Conservation (phyloP, 2,797 vertebrate genomes). For the Poliocrania exsul region DNA sequence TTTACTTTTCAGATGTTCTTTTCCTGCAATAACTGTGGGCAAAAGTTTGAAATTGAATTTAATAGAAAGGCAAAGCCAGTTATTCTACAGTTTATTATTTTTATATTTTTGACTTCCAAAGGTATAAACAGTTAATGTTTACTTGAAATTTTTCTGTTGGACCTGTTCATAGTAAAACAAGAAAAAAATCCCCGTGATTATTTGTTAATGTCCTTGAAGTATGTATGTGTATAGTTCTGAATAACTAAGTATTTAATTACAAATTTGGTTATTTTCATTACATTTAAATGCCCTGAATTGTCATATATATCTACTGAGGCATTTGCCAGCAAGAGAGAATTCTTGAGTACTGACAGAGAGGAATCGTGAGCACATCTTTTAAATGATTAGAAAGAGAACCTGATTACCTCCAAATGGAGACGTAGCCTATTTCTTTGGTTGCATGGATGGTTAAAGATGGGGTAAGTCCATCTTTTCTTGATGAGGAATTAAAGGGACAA, state of each 20-base stretch:
- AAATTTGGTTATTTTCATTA: not conserved
- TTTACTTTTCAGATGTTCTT: conserved; percentile 4
- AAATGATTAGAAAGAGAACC: not conserved
- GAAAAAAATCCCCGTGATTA: fast-evolving
- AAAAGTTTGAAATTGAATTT: not conserved
- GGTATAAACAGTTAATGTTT: not conserved
- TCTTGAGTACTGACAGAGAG: not conserved
- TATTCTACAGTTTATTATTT: not conserved
- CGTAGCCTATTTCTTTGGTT: not conserved
- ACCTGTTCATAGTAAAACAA: not conserved
- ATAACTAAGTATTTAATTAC: not conserved
- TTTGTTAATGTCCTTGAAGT: not conserved
- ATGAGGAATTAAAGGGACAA: not conserved
- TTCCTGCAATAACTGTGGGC: not conserved
- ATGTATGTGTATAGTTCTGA: not conserved
- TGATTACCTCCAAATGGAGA: not conserved
- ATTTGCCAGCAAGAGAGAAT: not conserved
- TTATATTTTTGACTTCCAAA: not conserved
- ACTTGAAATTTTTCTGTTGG: not conserved
- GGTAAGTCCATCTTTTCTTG: not conserved
- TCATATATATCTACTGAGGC: not conserved
- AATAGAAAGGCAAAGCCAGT: not conserved
- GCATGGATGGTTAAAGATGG: not conserved
- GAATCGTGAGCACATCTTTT: not conserved
- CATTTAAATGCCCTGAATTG: not conserved